Conservation (phyloP, 1,140 invertebrate genomes). For the Piezodorus guildinii region DNA sequence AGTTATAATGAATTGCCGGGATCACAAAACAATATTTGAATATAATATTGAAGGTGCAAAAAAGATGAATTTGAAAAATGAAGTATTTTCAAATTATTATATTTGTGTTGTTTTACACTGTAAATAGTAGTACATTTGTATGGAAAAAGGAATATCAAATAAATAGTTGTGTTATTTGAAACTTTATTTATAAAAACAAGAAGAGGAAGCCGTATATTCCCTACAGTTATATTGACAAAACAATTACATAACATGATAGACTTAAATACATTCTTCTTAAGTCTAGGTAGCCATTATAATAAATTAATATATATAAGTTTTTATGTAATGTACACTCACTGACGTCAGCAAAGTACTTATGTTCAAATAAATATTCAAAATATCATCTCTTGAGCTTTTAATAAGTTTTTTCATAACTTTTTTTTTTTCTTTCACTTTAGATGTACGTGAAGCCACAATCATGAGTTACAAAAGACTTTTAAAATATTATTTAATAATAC, state of each 20-base stretch:
- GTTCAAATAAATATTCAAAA: constrained; percentile 7
- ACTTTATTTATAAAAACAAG: constrained; percentile 15
- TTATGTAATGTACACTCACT: constrained; percentile 8
- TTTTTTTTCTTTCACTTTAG: not conserved
- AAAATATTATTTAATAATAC: not conserved
- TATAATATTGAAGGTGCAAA: no score
- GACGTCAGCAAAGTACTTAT: not conserved
- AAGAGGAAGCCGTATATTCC: constrained; percentile 16
- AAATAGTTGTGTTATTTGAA: not conserved
- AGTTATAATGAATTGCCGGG: no score
- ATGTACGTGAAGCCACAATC: not conserved
- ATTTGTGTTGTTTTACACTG: no score
- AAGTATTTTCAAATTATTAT: no score
- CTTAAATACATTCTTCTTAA: not conserved
- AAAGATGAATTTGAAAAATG: no score
- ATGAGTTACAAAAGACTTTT: not conserved
- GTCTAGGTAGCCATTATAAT: not conserved
- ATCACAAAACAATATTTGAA: no score
- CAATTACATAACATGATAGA: constrained; percentile 13
- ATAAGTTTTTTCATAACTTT: not conserved
- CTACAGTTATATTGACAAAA: constrained; percentile 9
- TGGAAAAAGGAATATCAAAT: no score
- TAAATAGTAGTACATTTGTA: no score
- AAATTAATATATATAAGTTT: not conserved
- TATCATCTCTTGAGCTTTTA: constrained; percentile 17